Percentiles rank a stretch among this genome's conserved stretches.
These are phyloP conservation scores for Sandelia bainsii DNA, from an alignment of 2,797 vertebrate genomes.

Conservation along the genomic window DNA sequence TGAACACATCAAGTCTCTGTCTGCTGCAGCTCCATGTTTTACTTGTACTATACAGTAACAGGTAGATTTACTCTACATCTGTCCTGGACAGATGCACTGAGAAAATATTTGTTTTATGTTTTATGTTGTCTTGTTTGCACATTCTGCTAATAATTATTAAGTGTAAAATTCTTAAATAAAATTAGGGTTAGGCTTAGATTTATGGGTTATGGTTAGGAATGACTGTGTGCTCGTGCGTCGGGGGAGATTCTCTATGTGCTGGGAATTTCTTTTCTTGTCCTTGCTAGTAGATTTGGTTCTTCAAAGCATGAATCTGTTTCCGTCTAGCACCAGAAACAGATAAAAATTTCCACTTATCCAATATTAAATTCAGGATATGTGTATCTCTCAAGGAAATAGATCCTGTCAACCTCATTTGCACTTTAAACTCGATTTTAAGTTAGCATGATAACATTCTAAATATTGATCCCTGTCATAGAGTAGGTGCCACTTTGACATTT, in stretches of 20 bases:
- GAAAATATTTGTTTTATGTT: too few species aligned
- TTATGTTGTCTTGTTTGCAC: too few species aligned
- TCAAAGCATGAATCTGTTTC: slow-evolving; percentile 10
- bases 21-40: too few species aligned
- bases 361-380: neutral
- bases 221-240: too few species aligned
- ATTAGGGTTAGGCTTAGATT: too few species aligned
- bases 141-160: too few species aligned
- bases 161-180: too few species aligned
- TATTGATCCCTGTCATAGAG: neutral
- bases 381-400: neutral
- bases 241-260: neutral
- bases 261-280: slow-evolving; percentile 20
- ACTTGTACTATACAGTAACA: too few species aligned
- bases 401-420: neutral
- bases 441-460: neutral
- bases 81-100: too few species aligned
- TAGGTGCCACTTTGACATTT: neutral
- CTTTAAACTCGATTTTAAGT: neutral
- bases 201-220: too few species aligned
- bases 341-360: slow-evolving; percentile 1
- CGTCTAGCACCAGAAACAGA: neutral
- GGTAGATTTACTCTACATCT: too few species aligned
- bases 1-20: too few species aligned
- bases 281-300: neutral